phyloP scores from a whole-genome alignment of 1,140 invertebrate genomes.

The Zaprionus gabonicus region DNA sequence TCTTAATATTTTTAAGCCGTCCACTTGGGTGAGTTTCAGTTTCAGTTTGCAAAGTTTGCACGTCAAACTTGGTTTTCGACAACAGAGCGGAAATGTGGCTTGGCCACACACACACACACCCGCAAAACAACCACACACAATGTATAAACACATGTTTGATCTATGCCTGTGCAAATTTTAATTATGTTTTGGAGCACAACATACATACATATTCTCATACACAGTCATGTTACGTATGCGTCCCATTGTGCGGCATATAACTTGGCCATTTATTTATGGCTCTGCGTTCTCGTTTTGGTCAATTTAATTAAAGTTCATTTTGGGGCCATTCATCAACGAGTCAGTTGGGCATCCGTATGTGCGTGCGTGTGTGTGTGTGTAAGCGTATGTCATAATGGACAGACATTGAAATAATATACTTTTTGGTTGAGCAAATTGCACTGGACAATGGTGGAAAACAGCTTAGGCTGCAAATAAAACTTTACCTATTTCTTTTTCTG shows the following conservation, averaged over 20 bases:
- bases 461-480: background rate
- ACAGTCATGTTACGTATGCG: conserved; percentile 4
- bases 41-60: background rate
- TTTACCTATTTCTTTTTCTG: background rate
- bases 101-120: background rate
- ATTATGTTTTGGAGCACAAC: conserved; percentile 56
- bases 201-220: conserved; percentile 6
- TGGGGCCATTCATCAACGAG: conserved; percentile 56
- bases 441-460: background rate
- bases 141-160: conserved; percentile 11
- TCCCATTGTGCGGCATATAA: conserved; percentile 20
- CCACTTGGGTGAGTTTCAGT: background rate
- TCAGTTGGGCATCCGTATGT: conserved; percentile 11
- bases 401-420: conserved; percentile 59
- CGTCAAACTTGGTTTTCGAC: conserved; percentile 20
- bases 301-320: conserved; percentile 75
- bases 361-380: background rate
- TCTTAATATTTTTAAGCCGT: background rate
- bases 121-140: background rate
- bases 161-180: conserved; percentile 55
- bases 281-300: conserved; percentile 42
- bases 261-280: conserved; percentile 62
- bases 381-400: conserved; percentile 42
- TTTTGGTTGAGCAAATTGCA: conserved; percentile 51
- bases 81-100: background rate